A percentile compares a stretch with the other conserved stretches of the same genome.
Evolutionary conservation across 2,797 vertebrate species (phyloP).

Genomic region (Parauchenoglanis ngamensis): DNA sequence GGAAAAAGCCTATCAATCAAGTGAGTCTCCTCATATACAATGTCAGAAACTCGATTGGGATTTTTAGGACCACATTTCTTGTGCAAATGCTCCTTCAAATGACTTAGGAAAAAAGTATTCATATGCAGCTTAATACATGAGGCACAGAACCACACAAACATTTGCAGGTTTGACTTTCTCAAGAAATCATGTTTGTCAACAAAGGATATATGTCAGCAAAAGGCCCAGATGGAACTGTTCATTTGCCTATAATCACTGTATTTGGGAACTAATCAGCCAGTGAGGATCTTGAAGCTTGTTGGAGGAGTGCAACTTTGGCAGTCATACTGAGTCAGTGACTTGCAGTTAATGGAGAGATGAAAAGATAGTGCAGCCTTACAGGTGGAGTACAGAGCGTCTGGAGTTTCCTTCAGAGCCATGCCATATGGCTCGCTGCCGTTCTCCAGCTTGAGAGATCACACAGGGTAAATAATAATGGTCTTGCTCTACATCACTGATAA

Average conservation of each 20-base stretch:
- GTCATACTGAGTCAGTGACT: neutral
- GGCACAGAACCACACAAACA: neutral
- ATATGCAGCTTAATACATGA: neutral
- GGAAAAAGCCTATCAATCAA: neutral
- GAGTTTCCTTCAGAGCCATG: neutral
- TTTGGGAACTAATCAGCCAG: slow-evolving; percentile 23
- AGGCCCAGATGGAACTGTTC: slow-evolving; percentile 29
- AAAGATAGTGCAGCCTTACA: slow-evolving; percentile 7
- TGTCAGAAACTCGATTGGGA: neutral
- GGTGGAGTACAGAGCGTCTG: slow-evolving; percentile 5
- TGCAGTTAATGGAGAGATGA: neutral
- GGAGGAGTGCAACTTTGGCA: slow-evolving; percentile 13
- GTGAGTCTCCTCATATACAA: neutral
- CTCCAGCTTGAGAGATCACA: neutral
- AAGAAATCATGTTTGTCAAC: slow-evolving; percentile 3
- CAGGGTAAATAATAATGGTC: slow-evolving; percentile 1
- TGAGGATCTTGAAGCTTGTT: slow-evolving; percentile 6
- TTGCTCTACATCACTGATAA: neutral
- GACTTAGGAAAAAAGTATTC: too few relatives aligned
- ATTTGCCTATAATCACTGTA: slow-evolving; percentile 23
- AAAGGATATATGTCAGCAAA: neutral
- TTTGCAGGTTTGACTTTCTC: neutral
- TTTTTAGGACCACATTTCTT: neutral
- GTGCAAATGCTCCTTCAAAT: neutral
- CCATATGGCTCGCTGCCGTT: slow-evolving; percentile 6